Evolutionary conservation across 2,113 vertebrate species (phyloP), one percentile per base, ranked within the genome.

Genomic region (Ctenodactylus gundi): DNA sequence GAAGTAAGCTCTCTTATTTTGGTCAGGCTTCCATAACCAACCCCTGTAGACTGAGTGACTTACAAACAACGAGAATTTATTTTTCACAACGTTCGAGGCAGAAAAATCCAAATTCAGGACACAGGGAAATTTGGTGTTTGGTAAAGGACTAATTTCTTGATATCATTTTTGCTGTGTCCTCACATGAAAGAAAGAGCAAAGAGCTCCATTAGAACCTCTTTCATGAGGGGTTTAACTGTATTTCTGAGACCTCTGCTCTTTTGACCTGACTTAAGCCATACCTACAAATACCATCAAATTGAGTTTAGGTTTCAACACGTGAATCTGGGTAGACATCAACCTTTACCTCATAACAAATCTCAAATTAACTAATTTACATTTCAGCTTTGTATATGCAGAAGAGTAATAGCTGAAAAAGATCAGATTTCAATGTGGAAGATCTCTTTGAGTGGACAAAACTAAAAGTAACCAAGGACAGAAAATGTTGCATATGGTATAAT

Each of bases 401-500:
- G 13, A 64, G 4, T 60, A 23, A 60, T 49, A 82, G 25, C 20
- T 44, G 12, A 72, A 70, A 67, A 82, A 91, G 13, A 68, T 4
- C 20, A 90, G 6, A 6, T 64, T 4, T 76, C 77, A 94, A 58
- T 78, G 11, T 65, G 58, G 76, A 88, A 94, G 1, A 60, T 1
- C 3, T 81, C 36, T 90, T 58, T 84, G 23, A 21, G 31, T 75
- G 62, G 44, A 7, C 68, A 89, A 96, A 82, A 85, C n/a, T 64
- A 57, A 76, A 85, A 87, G 68, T 77, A 86, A 72, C 51, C 41
- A 82, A 51, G 78, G 34, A n/a, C 27, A 91, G 27, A 88, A 93
- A 91, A 84, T 84, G 4, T 31, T 78, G 20, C 23, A 70, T 2
- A 23, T 68, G 41, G 23, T 57, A 76, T 57, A 94, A 53, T 68